Percentiles rank a stretch among this genome's conserved stretches.
phyloP scores from a whole-genome alignment of 2,888 invertebrate species.

The Macaria notata region DNA sequence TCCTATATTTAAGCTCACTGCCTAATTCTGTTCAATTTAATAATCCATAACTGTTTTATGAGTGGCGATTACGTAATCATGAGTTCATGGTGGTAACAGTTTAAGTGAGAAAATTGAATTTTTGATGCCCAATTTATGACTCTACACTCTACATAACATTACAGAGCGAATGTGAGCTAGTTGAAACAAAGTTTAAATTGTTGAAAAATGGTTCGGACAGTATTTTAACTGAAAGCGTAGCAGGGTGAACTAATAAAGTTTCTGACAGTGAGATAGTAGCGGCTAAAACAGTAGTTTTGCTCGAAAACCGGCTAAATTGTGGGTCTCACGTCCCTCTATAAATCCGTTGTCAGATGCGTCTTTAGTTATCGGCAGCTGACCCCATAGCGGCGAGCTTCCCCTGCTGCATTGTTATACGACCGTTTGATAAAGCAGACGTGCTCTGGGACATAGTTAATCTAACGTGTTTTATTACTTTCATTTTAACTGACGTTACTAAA shows the following conservation, averaged over 20 bases:
- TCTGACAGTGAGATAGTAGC: slow-evolving; percentile 33
- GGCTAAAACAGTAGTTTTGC: slow-evolving; percentile 32
- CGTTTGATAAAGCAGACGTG: too few species aligned
- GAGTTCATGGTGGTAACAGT: slow-evolving; percentile 35
- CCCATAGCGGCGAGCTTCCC: slow-evolving; percentile 34
- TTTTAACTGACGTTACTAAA: too few species aligned
- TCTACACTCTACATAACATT: too few species aligned
- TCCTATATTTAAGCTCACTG: slow-evolving; percentile 36
- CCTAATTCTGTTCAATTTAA: slow-evolving; percentile 48
- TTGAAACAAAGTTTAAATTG: too few species aligned
- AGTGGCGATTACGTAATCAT: slow-evolving; percentile 42
- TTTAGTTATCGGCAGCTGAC: slow-evolving; percentile 49
- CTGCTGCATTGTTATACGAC: slow-evolving; percentile 21
- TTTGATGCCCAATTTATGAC: slow-evolving; percentile 30
- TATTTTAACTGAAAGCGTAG: neutral
- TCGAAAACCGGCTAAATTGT: slow-evolving; percentile 35
- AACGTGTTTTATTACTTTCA: too few species aligned
- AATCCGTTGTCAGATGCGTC: slow-evolving; percentile 47
- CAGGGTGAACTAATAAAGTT: slow-evolving; percentile 21
- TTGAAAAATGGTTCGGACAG: too few species aligned
- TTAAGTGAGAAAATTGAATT: slow-evolving; percentile 33
- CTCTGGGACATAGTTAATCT: too few species aligned
- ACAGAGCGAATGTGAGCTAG: too few species aligned
- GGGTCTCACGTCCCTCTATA: slow-evolving; percentile 38
- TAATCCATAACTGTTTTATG: slow-evolving; percentile 52